Base-by-base conservation (phyloP, 2,888 invertebrate species). In the Nymphalis c-album region DNA sequence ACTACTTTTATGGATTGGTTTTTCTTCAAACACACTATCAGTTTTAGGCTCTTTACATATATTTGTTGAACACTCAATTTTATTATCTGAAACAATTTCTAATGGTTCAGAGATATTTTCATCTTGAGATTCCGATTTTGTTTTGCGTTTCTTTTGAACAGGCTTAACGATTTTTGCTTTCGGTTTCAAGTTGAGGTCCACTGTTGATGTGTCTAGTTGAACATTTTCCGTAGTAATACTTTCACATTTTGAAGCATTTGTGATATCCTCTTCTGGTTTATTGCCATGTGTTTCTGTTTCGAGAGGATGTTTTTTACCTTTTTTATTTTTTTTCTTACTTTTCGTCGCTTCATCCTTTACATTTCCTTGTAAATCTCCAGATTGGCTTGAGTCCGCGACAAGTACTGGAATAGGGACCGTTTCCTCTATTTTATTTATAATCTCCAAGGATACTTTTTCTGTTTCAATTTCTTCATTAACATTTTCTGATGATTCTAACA, bases 131-230 rank as follows among this genome's bases (percentile, higher is more conserved):
- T 71, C 65, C 51, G 63, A 64, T 20, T 76, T 76, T 10, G 69
- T 80, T 78, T 85, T 86, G 1, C 76, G 76, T 77, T 87, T 90
- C 67, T 86, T 88, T 68, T 88, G 86, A 2, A 88, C 87, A 7
- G 90, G 87, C 75, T 90, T 89, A 13, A 81, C 85, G 22, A 88
- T 86, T 82, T 82, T 86, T 22, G 87, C 84, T 79, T 87, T 88
- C 17, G 78, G 74, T 75, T 72, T 73, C 31, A 66, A 57, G 40
- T 63, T 74, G 76, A 78, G 63, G 76, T 83, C 73, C 79, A 80
- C 63, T 67, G 77, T 77, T 40, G 26, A n/a, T 22, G 13, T 51
- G 17, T 60, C 51, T 20, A 46, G 40, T 47, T 55, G 20, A n/a
- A 60, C 22, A 59, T 60, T 60, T 58, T 60, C 35, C 17, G 18